A percentile compares a stretch with the other conserved stretches of the same genome.
Conservation (phyloP, 2,888 invertebrate genomes). For the Chrysotoxum bicinctum region DNA sequence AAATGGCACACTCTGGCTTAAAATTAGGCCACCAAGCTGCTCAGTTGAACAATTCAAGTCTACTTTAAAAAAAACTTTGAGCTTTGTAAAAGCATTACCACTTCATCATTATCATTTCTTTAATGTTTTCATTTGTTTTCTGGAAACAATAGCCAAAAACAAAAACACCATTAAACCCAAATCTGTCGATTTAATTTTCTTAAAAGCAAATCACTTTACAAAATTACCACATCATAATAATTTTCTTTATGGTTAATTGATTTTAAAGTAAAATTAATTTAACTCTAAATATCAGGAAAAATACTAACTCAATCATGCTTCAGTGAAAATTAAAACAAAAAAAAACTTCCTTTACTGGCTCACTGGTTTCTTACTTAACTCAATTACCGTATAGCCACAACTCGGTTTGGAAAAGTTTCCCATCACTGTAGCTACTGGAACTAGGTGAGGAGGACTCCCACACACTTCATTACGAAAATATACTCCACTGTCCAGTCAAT, state of each 20-base stretch:
- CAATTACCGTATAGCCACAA: constrained; percentile 33
- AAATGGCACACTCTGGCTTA: too few relatives aligned
- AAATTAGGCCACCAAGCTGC: too few relatives aligned
- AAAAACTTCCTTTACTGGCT: background rate
- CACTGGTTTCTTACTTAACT: constrained; percentile 53
- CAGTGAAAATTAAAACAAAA: background rate
- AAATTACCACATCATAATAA: constrained; percentile 15
- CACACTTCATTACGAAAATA: constrained; percentile 32
- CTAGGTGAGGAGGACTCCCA: constrained; percentile 55
- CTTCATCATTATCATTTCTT: too few relatives aligned
- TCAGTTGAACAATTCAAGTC: too few relatives aligned
- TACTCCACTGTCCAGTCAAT: constrained; percentile 42
- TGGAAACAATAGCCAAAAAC: background rate
- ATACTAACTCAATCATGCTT: constrained; percentile 15
- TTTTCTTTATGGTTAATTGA: constrained; percentile 56
- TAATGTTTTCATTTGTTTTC: too few relatives aligned
- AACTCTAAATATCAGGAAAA: constrained; percentile 12
- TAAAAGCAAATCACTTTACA: background rate
- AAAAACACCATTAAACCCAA: background rate
- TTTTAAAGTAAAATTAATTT: constrained; percentile 30
- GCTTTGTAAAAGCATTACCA: too few relatives aligned
- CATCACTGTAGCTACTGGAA: constrained; percentile 18
- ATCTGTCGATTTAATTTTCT: background rate
- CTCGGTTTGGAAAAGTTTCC: constrained; percentile 35
- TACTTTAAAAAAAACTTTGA: too few relatives aligned